Percentiles rank a stretch among this genome's conserved stretches.
Evolutionary conservation across 2,113 vertebrate species (phyloP).

Genomic region (Vimba vimba): DNA sequence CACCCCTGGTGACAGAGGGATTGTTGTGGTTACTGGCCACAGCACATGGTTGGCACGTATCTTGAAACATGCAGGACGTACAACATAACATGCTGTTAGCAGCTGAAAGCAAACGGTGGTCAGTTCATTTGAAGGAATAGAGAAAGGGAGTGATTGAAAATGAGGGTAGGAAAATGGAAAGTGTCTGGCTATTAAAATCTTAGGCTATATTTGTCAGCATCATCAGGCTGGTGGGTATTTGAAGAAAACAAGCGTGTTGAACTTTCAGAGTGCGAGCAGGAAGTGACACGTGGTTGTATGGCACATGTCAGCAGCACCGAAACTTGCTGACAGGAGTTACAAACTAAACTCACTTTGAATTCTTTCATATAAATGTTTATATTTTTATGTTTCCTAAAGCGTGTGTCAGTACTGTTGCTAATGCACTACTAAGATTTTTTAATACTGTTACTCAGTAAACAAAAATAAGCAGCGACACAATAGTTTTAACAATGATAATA

Average conservation of each 20-base stretch:
- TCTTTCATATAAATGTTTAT: neutral
- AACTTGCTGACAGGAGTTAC: neutral
- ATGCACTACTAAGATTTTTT: too few relatives aligned
- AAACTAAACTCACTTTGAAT: neutral
- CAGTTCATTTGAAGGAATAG: conserved; percentile 15
- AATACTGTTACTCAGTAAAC: neutral
- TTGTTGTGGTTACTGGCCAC: neutral
- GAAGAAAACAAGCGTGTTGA: conserved; percentile 1
- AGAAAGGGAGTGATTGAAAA: conserved; percentile 23
- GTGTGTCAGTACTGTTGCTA: too few relatives aligned
- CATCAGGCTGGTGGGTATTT: conserved; percentile 7
- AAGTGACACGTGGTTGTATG: conserved; percentile 19
- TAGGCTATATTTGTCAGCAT: conserved; percentile 27
- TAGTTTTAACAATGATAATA: neutral
- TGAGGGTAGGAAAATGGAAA: conserved; percentile 10
- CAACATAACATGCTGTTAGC: conserved; percentile 46
- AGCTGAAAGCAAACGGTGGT: conserved; percentile 50
- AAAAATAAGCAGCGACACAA: neutral
- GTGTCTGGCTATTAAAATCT: conserved; percentile 44
- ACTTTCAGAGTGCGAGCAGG: conserved; percentile 7
- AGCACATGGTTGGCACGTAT: conserved; percentile 46
- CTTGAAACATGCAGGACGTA: neutral
- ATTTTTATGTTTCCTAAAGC: too few relatives aligned
- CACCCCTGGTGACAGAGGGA: conserved; percentile 9
- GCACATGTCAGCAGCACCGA: neutral